Evolutionary conservation across 2,113 vertebrate genomes (phyloP).

Genomic region (Entomyzon cyanotis): DNA sequence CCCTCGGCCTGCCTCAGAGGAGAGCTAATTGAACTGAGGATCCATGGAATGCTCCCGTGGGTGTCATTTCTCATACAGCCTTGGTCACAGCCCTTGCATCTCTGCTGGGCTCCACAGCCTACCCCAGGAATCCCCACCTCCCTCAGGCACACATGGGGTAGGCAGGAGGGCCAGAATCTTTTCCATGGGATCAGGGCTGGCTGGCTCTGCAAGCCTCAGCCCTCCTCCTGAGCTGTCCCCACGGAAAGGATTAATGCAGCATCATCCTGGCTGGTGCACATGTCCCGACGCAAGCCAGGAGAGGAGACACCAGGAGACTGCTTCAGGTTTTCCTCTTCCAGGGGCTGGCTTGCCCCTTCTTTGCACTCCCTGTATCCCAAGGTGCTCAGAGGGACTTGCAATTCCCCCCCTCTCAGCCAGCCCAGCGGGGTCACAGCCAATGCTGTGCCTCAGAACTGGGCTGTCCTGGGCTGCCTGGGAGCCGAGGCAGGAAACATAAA

Average conservation of each 20-base stretch:
- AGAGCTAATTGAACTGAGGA: accelerated
- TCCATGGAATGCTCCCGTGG: background rate
- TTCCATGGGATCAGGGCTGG: background rate
- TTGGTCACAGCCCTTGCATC: background rate
- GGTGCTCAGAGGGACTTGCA: background rate
- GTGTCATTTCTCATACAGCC: accelerated
- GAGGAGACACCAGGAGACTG: background rate
- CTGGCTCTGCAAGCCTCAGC: background rate
- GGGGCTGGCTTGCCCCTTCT: background rate
- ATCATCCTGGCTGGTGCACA: background rate
- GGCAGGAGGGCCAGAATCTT: background rate
- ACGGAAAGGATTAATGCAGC: background rate
- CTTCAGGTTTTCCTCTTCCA: background rate
- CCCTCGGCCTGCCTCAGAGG: accelerated
- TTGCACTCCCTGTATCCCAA: accelerated
- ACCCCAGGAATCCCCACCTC: background rate
- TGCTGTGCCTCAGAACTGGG: accelerated
- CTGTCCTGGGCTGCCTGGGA: background rate
- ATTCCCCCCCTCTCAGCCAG: background rate
- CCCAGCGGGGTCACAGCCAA: accelerated
- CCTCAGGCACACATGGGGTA: accelerated
- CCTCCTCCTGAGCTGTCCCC: background rate
- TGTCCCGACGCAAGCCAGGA: background rate
- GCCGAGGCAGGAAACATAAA: constrained; percentile 50
- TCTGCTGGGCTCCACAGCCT: background rate